Evolutionary conservation across 2,113 vertebrate species (phyloP).

Genomic region (Phoenicopterus ruber): DNA sequence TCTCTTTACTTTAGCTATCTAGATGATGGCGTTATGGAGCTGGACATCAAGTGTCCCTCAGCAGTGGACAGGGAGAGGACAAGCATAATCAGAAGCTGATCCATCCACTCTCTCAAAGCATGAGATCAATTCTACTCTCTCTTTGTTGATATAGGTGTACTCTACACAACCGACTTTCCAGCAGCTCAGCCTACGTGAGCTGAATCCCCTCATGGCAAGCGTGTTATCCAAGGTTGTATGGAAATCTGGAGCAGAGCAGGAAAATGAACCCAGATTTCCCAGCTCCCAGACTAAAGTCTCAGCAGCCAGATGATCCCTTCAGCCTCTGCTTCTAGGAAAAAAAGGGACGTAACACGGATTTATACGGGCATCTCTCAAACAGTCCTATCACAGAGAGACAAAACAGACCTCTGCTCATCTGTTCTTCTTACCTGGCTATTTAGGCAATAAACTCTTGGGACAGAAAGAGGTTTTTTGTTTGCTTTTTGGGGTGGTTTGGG

Average conservation of each 20-base stretch:
- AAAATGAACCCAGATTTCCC: background rate
- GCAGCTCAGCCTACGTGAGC: background rate
- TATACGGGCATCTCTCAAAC: background rate
- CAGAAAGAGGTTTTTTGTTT: accelerated
- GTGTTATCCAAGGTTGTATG: background rate
- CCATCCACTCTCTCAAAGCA: background rate
- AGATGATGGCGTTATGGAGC: background rate
- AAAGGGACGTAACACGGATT: background rate
- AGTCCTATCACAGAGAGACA: background rate
- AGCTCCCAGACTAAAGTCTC: background rate
- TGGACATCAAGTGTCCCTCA: background rate
- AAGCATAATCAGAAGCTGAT: background rate
- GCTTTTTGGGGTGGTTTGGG: background rate
- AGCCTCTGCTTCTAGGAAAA: background rate
- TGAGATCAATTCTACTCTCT: background rate
- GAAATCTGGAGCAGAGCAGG: background rate
- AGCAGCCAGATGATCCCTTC: background rate
- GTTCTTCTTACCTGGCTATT: background rate
- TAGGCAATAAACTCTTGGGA: background rate
- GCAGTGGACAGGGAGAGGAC: background rate
- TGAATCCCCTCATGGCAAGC: background rate
- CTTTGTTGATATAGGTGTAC: background rate
- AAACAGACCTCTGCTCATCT: background rate
- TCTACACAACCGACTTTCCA: background rate
- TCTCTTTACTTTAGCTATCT: background rate